phyloP scores from a whole-genome alignment of 2,113 vertebrate species.

The Python bivittatus region DNA sequence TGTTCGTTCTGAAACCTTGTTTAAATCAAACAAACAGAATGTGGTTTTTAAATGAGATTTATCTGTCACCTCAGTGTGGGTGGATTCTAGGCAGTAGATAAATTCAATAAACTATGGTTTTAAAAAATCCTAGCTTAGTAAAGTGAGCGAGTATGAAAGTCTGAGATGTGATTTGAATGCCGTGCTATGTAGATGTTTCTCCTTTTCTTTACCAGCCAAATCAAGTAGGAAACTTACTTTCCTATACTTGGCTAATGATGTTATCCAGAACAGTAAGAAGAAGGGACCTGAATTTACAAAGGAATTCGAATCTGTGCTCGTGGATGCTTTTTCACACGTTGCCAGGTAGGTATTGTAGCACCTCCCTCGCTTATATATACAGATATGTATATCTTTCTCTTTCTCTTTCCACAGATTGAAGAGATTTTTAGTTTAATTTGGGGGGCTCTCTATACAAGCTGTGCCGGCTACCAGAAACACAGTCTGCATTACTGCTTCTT shows the following conservation, averaged over 20 bases:
- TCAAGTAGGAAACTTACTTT: slow-evolving; percentile 93
- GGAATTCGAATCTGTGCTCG: slow-evolving; percentile 93
- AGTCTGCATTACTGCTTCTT: neutral
- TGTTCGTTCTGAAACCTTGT: neutral
- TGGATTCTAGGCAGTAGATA: neutral
- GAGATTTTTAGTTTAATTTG: neutral
- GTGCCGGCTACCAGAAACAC: no score
- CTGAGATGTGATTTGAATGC: neutral
- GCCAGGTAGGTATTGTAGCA: slow-evolving; percentile 81
- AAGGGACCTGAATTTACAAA: slow-evolving; percentile 97
- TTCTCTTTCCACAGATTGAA: neutral
- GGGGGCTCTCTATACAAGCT: neutral
- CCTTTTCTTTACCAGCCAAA: slow-evolving; percentile 80
- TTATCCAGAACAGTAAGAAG: slow-evolving; percentile 99
- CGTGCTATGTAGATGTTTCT: neutral
- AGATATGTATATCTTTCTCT: fast-evolving
- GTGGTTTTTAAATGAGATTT: neutral
- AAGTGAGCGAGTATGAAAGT: neutral
- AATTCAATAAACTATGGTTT: neutral
- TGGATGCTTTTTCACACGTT: slow-evolving; percentile 97
- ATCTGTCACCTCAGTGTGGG: neutral
- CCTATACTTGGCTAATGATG: slow-evolving; percentile 96
- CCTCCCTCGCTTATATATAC: neutral
- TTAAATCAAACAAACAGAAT: neutral
- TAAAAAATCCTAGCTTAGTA: neutral